Conservation (phyloP, 2,113 vertebrate genomes). For the Plestiodon gilberti region DNA sequence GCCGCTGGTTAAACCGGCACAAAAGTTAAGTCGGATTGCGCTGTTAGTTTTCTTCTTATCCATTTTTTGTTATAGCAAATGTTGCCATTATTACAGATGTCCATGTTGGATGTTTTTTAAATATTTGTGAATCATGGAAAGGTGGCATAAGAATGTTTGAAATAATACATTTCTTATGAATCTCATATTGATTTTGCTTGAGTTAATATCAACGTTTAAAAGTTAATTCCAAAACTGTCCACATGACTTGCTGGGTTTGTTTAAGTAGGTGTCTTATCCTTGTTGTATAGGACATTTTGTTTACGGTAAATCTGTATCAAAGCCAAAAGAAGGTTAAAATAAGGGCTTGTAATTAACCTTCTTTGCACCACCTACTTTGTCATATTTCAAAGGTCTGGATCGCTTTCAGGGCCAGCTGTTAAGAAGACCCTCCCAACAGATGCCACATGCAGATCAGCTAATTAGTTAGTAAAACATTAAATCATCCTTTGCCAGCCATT, state of each 20-base stretch:
- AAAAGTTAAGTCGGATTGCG: too few species aligned
- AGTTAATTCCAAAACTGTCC: neutral
- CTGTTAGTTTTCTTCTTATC: neutral
- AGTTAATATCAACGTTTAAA: neutral
- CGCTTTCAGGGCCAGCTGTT: neutral
- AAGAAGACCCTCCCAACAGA: neutral
- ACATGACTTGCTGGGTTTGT: neutral
- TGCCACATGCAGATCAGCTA: neutral
- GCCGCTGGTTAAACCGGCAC: too few species aligned
- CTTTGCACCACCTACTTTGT: neutral
- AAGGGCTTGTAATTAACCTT: neutral
- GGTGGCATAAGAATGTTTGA: neutral
- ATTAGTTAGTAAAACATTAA: constrained; percentile 1
- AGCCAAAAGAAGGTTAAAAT: neutral
- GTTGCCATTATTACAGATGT: neutral
- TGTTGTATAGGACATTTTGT: neutral
- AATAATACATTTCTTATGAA: neutral
- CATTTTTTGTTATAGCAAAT: neutral
- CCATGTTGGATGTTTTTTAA: neutral
- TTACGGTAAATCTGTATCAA: neutral
- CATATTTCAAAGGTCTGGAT: neutral
- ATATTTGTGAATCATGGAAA: neutral
- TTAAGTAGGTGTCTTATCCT: neutral
- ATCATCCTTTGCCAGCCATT: neutral
- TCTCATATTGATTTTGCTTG: neutral